Evolutionary conservation across 1,140 invertebrate genomes (phyloP), one percentile per base, ranked within the genome.

Genomic region (Phocides pigmalion): DNA sequence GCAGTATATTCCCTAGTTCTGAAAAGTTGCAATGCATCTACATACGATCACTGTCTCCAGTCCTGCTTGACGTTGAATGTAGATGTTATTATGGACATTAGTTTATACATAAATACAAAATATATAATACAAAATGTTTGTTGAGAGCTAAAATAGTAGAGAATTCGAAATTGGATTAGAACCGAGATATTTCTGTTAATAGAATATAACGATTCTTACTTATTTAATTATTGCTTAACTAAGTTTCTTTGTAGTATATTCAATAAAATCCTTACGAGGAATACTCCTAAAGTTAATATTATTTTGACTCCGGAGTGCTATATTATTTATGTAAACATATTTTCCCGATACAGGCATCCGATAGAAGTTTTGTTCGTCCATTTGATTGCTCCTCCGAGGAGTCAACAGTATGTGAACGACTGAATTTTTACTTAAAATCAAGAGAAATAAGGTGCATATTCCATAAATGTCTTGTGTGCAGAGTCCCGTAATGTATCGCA

Each of bases 281-380:
- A 22, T 22, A 22, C 22, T 4, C 28, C 1, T 9, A 32, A 32
- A 32, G 28, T 9, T 32, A 4, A 32, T 32, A 32, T 32, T 22
- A 22, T 22, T 22, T 2, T 3, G 37, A 39, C 2, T 39, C 12
- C 37, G n/a, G n/a, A 39, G 37, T 49, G 20, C 20, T 17, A 49
- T 49, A 14, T 49, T 49, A 25, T 5, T 49, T 28, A 32, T 32
- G 47, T 50, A 50, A 47, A 50, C 22, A 50, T 50, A 50, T 50
- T 47, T 47, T 50, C 47, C 20, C 12, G 47, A 50, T 50, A 50
- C 12, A 50, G 32, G 47, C 47, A 50, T 16, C 47, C 22, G 47
- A 50, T 50, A 50, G n/a, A 50, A 28, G 22, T 50, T 50, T 50
- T 50, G 20, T 50, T 50, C 47, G 47, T 20, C 11, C 22, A 50